Evolutionary conservation across 1,140 invertebrate genomes (phyloP).

Genomic region (Steinernema feltiae): DNA sequence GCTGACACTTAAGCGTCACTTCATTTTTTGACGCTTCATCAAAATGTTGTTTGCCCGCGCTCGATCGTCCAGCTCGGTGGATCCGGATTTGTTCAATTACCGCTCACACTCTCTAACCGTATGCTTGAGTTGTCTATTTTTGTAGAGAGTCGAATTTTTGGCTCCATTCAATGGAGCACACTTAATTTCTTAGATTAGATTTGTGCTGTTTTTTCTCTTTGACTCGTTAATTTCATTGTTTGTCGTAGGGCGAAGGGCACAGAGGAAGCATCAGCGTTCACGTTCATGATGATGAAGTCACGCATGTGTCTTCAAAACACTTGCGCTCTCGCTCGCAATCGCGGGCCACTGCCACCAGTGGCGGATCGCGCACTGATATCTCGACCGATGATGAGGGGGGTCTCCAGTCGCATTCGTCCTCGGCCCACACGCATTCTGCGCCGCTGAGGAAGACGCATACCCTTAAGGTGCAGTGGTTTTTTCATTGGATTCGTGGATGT

Average conservation of each 20-base stretch:
- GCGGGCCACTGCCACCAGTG: slow-evolving; percentile 15
- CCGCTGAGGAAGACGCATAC: slow-evolving; percentile 8
- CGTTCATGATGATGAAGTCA: too few relatives aligned
- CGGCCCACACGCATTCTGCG: neutral
- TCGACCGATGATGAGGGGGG: slow-evolving; percentile 29
- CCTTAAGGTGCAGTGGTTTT: slow-evolving; percentile 19
- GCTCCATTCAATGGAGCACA: too few relatives aligned
- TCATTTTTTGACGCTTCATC: neutral
- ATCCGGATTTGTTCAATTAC: neutral
- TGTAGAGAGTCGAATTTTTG: too few relatives aligned
- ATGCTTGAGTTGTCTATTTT: too few relatives aligned
- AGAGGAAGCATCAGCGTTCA: neutral
- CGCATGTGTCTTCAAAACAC: too few relatives aligned
- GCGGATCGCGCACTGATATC: slow-evolving; percentile 31
- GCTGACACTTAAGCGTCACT: too few relatives aligned
- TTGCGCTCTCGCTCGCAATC: slow-evolving; percentile 22
- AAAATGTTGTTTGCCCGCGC: slow-evolving; percentile 32
- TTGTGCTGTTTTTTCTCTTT: neutral
- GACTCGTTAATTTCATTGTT: neutral
- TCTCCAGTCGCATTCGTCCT: slow-evolving; percentile 6
- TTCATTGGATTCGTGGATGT: too few relatives aligned
- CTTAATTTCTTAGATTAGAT: neutral
- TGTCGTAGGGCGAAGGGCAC: neutral
- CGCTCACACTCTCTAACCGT: neutral
- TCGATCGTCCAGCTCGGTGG: slow-evolving; percentile 28